These are phyloP conservation scores for Noctua janthe DNA, from an alignment of 2,888 invertebrate species.

Conservation along the genomic window DNA sequence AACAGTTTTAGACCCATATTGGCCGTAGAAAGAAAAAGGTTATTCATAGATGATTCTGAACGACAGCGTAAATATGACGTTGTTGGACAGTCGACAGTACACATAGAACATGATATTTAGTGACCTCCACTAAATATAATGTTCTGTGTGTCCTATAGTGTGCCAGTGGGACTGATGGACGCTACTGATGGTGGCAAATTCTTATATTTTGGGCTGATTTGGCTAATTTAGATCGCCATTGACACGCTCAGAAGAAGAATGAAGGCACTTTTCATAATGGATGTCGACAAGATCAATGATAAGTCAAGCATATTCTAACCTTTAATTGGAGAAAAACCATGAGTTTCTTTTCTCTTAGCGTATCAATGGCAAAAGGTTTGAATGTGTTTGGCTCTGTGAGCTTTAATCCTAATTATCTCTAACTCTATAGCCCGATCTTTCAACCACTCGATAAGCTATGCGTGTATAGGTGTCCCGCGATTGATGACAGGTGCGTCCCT, in stretches of 20 bases:
- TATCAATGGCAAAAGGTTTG: neutral
- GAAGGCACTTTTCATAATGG: neutral
- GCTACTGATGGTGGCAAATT: too few species aligned
- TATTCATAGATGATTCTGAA: neutral
- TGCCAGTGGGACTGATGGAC: neutral
- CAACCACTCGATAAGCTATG: conserved; percentile 34
- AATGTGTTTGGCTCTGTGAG: neutral
- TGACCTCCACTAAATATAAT: neutral
- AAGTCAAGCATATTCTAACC: neutral
- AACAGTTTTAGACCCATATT: neutral
- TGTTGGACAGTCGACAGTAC: neutral
- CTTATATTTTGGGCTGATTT: too few species aligned
- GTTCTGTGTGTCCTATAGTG: too few species aligned
- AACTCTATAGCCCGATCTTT: conserved; percentile 12
- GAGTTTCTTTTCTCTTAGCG: neutral
- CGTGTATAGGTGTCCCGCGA: conserved; percentile 25
- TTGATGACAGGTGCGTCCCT: conserved; percentile 62
- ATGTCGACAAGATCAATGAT: neutral
- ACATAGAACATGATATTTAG: neutral
- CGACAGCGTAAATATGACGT: neutral
- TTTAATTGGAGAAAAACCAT: neutral
- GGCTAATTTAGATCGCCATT: too few species aligned
- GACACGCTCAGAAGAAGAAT: neutral
- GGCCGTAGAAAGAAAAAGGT: neutral
- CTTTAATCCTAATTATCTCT: neutral